These are phyloP conservation scores for Papilio demoleus DNA, from an alignment of 2,888 invertebrate species.

Conservation along the genomic window DNA sequence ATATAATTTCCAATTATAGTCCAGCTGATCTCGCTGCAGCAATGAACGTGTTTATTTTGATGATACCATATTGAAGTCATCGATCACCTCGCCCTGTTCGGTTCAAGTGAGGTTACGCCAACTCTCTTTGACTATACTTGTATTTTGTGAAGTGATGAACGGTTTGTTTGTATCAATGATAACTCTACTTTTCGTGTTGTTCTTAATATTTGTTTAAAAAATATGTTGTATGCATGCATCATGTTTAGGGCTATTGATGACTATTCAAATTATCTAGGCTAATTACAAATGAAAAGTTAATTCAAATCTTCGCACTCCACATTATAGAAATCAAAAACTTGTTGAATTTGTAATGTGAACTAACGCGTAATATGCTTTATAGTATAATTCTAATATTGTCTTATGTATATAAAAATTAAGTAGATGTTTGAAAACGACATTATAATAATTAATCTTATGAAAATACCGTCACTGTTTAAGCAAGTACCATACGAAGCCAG, in stretches of 20 bases:
- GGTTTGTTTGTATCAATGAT: background rate
- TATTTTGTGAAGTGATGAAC: constrained; percentile 4
- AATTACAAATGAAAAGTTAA: no score
- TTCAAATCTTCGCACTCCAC: no score
- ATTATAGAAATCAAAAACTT: no score
- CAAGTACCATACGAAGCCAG: background rate
- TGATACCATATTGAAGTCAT: constrained; percentile 24
- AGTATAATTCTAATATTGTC: no score
- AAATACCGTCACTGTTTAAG: background rate
- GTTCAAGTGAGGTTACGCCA: constrained; percentile 24
- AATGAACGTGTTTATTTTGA: constrained; percentile 35
- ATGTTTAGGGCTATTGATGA: no score
- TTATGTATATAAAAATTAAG: no score
- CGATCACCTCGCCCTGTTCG: constrained; percentile 32
- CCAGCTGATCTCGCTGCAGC: constrained; percentile 14
- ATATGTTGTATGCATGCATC: no score
- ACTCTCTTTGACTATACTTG: constrained; percentile 1
- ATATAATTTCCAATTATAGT: constrained; percentile 9
- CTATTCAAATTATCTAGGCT: background rate
- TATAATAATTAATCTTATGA: no score
- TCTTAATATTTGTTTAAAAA: background rate
- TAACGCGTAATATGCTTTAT: no score
- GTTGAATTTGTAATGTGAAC: no score
- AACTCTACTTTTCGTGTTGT: background rate
- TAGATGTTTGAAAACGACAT: no score